Evolutionary conservation across 2,113 vertebrate species (phyloP), one percentile per base, ranked within the genome.

Genomic region (Falco punctatus): DNA sequence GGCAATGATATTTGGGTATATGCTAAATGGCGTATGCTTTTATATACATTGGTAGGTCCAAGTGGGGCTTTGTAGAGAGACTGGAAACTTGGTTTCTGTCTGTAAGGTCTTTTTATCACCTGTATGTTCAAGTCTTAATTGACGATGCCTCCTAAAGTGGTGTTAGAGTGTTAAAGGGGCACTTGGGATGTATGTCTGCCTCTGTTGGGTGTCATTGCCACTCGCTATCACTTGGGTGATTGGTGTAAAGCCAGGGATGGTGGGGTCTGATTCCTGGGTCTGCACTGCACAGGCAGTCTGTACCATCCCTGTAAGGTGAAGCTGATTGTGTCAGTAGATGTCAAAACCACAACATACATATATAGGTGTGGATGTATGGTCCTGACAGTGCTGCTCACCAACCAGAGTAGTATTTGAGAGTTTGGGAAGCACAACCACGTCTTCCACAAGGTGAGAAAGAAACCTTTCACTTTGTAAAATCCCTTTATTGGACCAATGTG

Each of bases 101-200:
- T 77, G 28, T 11, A 69, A 78, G 3, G 3, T 66, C 79, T 33
- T 12, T 86, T 87, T 77, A 55, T 69, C 54, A 38, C 13, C 72
- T 73, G 0, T 52, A 0, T 54, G 40, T 57, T 65, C 14, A 49
- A 74, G 15, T 74, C 10, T 24, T 28, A 12, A 48, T 67, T 33
- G 52, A 75, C n/a, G 71, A 27, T 91, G 48, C 23, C 32, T 64
- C 52, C 69, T 77, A 3, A 69, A 81, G 27, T 26, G n/a, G 28
- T 72, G 33, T 14, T 40, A 33, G 19, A n/a, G n/a, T 73, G 46
- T 73, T 55, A 44, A 79, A 61, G 35, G 27, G 42, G 13, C 15
- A 9, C 20, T 51, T 51, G 10, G 13, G 42, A 35, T 14, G 35
- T 40, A 0, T 10, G 6, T 49, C n/a, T 44, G 27, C 59, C 33